Conservation (phyloP, 2,888 invertebrate species). For the Ceriagrion tenellum region DNA sequence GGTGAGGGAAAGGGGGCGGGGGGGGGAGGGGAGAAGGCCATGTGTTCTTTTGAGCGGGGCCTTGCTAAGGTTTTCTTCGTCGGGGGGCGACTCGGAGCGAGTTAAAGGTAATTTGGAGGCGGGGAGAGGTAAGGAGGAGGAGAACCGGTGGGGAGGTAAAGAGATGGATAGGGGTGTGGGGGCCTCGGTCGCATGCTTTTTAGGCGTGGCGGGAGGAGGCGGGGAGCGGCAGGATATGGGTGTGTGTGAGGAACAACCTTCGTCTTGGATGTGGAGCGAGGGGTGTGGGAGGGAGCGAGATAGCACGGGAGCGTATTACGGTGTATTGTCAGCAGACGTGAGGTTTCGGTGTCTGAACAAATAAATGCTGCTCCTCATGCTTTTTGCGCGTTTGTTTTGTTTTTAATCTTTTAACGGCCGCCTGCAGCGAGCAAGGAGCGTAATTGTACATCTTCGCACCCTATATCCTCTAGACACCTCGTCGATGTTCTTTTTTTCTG, state of each 20-base stretch:
- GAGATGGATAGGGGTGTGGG: not conserved
- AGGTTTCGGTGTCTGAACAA: constrained; percentile 51
- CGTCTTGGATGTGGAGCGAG: constrained; percentile 14
- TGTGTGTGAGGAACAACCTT: not conserved
- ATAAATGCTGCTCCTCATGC: constrained; percentile 23
- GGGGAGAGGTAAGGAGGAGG: not conserved
- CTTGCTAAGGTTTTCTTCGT: constrained; percentile 42
- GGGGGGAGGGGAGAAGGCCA: constrained; percentile 33
- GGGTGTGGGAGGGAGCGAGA: not conserved
- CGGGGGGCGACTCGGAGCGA: not conserved
- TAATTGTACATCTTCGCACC: constrained; percentile 5
- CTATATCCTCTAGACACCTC: not conserved
- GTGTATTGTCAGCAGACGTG: constrained; percentile 21
- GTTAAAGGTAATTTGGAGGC: constrained; percentile 62
- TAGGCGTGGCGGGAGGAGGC: not conserved
- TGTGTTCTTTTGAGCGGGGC: constrained; percentile 62
- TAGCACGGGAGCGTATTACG: constrained; percentile 40
- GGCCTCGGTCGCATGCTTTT: not conserved
- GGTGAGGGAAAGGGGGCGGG: not conserved
- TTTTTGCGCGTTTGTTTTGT: constrained; percentile 49
- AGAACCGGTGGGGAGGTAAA: not conserved
- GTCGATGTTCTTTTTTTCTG: constrained; percentile 21
- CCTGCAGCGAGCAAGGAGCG: not conserved
- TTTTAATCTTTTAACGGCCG: constrained; percentile 32
- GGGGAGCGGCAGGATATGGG: not conserved